Percentiles rank a stretch among this genome's conserved stretches.
These are phyloP conservation scores for Aix galericulata DNA, from an alignment of 2,113 vertebrate genomes.

Conservation along the genomic window DNA sequence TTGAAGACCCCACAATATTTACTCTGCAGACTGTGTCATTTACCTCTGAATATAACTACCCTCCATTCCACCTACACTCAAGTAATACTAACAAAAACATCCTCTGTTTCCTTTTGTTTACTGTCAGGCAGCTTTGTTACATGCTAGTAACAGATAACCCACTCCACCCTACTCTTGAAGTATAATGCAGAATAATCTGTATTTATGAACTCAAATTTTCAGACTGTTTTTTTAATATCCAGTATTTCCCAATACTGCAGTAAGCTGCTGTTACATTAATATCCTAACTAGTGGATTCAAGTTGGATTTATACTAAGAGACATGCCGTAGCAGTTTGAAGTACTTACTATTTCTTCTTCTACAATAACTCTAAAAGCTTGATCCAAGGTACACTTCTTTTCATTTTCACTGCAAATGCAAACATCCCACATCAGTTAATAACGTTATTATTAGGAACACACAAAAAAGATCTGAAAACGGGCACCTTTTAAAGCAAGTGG, in stretches of 20 bases:
- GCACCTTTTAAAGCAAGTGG: neutral
- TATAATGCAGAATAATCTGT: neutral
- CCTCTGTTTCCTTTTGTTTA: neutral
- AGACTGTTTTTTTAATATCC: neutral
- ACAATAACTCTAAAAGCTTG: slow-evolving; percentile 92
- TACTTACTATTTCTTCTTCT: slow-evolving; percentile 94
- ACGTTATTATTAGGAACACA: neutral
- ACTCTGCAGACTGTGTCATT: neutral
- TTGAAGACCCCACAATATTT: neutral
- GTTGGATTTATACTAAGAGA: neutral
- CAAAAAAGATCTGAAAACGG: neutral
- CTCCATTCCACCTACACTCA: neutral
- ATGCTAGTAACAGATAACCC: neutral
- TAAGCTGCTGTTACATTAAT: neutral
- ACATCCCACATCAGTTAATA: neutral
- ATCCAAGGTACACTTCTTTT: slow-evolving; percentile 95
- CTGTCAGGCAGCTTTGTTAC: neutral
- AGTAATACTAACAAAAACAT: neutral
- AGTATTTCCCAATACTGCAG: neutral
- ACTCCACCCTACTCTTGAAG: neutral
- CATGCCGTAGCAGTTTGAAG: neutral
- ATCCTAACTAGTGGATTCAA: neutral
- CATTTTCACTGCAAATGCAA: slow-evolving; percentile 88
- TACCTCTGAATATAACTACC: neutral
- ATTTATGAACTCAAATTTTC: neutral